A percentile compares a stretch with the other conserved stretches of the same genome.
Conservation (phyloP, 2,113 vertebrate species). For the Mixornis gularis region DNA sequence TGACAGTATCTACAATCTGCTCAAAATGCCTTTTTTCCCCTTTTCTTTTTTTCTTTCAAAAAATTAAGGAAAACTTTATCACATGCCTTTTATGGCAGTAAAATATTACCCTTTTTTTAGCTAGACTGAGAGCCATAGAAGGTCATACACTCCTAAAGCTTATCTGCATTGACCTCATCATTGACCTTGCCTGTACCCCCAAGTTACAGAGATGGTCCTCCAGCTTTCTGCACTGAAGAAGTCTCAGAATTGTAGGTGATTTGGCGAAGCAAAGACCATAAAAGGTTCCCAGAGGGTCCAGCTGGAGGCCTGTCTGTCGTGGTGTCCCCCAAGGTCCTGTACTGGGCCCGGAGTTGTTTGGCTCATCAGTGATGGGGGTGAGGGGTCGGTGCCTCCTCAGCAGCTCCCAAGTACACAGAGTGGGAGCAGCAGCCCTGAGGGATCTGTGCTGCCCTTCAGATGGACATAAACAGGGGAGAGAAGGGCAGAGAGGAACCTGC, state of each 20-base stretch:
- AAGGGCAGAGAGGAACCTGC: neutral
- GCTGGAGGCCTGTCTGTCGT: neutral
- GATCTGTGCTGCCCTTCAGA: neutral
- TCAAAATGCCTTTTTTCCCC: neutral
- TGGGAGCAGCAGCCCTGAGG: neutral
- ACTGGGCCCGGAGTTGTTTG: neutral
- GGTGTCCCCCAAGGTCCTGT: neutral
- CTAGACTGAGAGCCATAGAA: neutral
- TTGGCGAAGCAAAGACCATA: neutral
- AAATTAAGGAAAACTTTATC: neutral
- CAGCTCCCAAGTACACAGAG: too few species aligned
- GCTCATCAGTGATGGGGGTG: accelerated
- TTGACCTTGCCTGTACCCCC: neutral
- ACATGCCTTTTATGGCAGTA: neutral
- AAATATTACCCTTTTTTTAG: neutral
- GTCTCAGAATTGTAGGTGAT: too few species aligned
- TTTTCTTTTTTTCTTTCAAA: neutral
- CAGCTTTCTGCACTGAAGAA: neutral
- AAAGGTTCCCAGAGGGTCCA: neutral
- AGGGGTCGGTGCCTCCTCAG: neutral
- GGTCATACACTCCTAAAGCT: accelerated
- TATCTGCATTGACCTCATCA: accelerated
- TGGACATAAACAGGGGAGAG: accelerated
- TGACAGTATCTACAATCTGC: slow-evolving; percentile 30
- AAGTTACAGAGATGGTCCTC: neutral